These are phyloP conservation scores for Oncorhynchus keta DNA, from an alignment of 2,113 vertebrate genomes.

Conservation along the genomic window DNA sequence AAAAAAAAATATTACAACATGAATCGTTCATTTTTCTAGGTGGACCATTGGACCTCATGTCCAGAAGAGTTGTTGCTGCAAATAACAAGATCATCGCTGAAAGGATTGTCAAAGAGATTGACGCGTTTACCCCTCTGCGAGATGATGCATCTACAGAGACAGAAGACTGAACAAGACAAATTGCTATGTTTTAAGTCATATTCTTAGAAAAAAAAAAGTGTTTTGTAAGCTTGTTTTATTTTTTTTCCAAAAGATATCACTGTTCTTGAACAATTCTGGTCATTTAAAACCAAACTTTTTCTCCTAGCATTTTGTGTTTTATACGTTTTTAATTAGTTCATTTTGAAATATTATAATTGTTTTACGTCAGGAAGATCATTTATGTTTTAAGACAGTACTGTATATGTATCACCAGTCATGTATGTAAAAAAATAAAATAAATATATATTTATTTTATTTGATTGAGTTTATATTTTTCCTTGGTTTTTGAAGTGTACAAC, in stretches of 20 bases:
- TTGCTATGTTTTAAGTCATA: not conserved
- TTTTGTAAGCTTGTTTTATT: not conserved
- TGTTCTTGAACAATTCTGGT: not conserved
- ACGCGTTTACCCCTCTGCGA: not conserved
- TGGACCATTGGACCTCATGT: constrained; percentile 1
- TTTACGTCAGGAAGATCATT: too few species aligned
- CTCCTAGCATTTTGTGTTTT: not conserved
- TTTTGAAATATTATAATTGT: not conserved
- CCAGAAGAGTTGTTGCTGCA: not conserved
- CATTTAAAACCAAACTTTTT: not conserved
- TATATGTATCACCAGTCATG: not conserved
- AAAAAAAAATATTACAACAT: not conserved
- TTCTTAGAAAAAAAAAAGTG: not conserved
- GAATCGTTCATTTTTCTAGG: not conserved
- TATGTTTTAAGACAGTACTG: not conserved
- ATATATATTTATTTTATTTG: too few species aligned
- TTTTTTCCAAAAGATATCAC: not conserved
- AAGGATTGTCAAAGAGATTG: not conserved
- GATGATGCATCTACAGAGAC: not conserved
- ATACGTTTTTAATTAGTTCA: not conserved
- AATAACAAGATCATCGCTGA: not conserved
- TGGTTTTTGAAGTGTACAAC: too few species aligned
- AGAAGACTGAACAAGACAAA: not conserved
- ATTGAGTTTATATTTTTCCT: too few species aligned
- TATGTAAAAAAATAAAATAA: too few species aligned